Evolutionary conservation across 2,113 vertebrate species (phyloP).

Genomic region (Pica pica): DNA sequence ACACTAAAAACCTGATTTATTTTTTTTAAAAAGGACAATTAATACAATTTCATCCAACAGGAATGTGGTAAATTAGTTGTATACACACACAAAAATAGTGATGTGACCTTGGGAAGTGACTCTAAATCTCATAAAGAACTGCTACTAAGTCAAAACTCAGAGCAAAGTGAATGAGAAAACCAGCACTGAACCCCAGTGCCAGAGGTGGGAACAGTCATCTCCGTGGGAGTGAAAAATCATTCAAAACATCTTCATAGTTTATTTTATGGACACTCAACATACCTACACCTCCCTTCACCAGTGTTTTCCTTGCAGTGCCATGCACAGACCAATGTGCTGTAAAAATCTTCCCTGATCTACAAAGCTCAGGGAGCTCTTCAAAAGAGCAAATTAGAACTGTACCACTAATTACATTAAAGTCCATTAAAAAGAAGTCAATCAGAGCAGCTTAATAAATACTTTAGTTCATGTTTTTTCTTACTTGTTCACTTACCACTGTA

Average conservation of each 20-base stretch:
- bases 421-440: neutral
- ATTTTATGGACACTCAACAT: neutral
- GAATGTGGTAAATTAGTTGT: neutral
- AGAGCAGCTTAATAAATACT: neutral
- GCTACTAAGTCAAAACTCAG: neutral
- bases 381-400: neutral
- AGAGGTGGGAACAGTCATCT: neutral
- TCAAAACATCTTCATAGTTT: neutral
- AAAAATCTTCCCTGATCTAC: neutral
- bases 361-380: neutral
- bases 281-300: neutral
- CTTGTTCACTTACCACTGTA: neutral
- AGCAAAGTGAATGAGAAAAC: neutral
- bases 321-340: rapidly evolving
- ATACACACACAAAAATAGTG: neutral
- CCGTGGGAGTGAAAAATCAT: neutral
- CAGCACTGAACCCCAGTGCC: neutral
- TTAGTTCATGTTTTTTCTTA: neutral
- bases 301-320: neutral
- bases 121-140: neutral
- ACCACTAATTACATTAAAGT: neutral
- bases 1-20: neutral
- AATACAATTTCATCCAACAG: neutral
- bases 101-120: neutral
- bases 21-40: neutral